Percentiles rank a stretch among this genome's conserved stretches.
Evolutionary conservation across 2,113 vertebrate genomes (phyloP).

Genomic region (Tachysurus vachellii): DNA sequence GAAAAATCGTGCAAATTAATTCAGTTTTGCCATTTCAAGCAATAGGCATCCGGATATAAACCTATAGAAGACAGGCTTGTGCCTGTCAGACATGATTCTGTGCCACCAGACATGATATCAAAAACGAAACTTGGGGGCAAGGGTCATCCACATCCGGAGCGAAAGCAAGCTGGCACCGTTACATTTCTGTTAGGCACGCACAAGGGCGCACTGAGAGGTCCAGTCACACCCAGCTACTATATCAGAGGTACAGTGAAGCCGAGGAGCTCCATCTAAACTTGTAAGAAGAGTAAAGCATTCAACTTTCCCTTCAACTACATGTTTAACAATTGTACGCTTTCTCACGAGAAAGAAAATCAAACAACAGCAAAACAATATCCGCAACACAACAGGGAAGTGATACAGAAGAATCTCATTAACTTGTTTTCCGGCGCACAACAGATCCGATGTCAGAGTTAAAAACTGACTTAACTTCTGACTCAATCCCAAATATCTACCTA

Average conservation of each 20-base stretch:
- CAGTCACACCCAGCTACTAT: neutral
- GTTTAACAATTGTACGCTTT: neutral
- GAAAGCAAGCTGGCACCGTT: neutral
- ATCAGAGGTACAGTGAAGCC: neutral
- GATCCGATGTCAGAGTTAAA: neutral
- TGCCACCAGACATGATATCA: neutral
- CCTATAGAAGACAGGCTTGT: neutral
- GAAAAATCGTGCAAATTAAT: neutral
- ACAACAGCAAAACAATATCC: neutral
- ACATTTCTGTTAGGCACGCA: neutral
- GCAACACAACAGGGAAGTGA: slow-evolving; percentile 3
- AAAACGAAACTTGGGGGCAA: neutral
- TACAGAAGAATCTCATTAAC: neutral
- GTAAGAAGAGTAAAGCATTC: neutral
- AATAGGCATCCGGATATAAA: neutral
- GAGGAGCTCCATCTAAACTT: neutral
- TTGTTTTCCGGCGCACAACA: neutral
- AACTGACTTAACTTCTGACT: no score
- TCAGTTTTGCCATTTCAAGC: neutral
- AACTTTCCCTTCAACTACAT: neutral
- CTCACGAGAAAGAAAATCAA: neutral
- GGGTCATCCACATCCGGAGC: slow-evolving; percentile 19
- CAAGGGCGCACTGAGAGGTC: no score
- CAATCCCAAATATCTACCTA: neutral
- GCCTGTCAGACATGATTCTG: neutral